phyloP scores from a whole-genome alignment of 2,888 invertebrate genomes.

The Azorinus chamasolen region DNA sequence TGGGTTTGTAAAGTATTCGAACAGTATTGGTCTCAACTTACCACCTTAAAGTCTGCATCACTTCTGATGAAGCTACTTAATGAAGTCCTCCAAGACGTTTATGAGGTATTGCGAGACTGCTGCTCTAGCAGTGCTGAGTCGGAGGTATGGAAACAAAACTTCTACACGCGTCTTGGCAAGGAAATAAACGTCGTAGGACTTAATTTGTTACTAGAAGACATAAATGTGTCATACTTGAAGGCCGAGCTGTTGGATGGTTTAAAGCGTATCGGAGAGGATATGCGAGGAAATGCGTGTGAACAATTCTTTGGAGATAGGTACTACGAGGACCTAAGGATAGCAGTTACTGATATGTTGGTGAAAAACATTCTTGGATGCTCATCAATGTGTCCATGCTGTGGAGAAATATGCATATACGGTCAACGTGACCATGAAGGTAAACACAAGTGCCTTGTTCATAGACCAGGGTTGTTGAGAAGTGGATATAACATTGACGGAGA shows the following conservation, averaged over 20 bases:
- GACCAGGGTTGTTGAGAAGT: background rate
- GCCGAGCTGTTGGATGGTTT: too few species aligned
- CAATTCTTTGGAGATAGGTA: background rate
- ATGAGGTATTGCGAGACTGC: too few species aligned
- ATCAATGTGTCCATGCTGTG: slow-evolving; percentile 17
- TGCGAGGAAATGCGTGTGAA: background rate
- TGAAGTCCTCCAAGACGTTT: too few species aligned
- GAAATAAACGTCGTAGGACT: background rate
- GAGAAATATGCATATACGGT: slow-evolving; percentile 15
- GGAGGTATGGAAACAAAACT: too few species aligned
- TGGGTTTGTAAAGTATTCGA: slow-evolving; percentile 2
- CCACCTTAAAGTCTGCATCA: too few species aligned
- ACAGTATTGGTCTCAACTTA: background rate
- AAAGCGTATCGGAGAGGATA: background rate
- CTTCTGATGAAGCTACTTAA: too few species aligned
- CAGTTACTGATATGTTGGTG: background rate
- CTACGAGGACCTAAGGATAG: background rate
- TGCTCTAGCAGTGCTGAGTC: too few species aligned
- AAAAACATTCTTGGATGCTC: slow-evolving; percentile 10
- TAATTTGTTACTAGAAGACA: too few species aligned
- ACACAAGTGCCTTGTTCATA: slow-evolving; percentile 20
- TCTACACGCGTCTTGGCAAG: too few species aligned
- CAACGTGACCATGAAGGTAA: slow-evolving; percentile 9
- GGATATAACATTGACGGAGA: too few species aligned
- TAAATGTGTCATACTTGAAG: too few species aligned